Evolutionary conservation across 1,140 invertebrate species (phyloP), one percentile per base, ranked within the genome.

Genomic region (Schlechtendalia chinensis): DNA sequence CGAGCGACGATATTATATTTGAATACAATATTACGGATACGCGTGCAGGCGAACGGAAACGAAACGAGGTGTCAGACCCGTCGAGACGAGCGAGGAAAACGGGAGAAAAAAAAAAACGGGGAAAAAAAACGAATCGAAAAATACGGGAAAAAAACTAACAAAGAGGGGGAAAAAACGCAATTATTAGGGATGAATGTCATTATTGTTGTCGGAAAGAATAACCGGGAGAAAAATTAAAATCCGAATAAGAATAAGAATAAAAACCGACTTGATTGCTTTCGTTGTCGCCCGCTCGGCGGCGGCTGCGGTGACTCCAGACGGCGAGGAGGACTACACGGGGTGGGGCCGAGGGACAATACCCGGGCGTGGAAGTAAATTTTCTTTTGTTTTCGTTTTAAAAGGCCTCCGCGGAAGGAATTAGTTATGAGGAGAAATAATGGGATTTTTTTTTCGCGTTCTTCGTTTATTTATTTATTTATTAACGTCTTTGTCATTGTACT

Each of bases 401-500:
- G 72, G 72, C 54, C n/a, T n/a, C 72, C 54, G 22, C 72, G 72
- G 72, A 75, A 75, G 72, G 75, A 79, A 79, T 79, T 79, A 79
- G 75, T 79, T 79, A 79, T 79, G 75, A 79, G 58, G 39, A 59
- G 75, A 79, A 79, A 79, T 79, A 79, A 79, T 79, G 75, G 75
- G 75, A 79, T 79, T 79, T 79, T 79, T 59, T 58, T 50, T 12
- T 50, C n/a, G 19, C 16, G 14, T 54, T 19, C 19, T 54, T 54
- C 19, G 1, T 54, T 54, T 54, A 2, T 54, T 54, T 16, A 11
- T 67, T n/a, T 67, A n/a, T 67, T 75, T 56, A 53, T 72, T 72
- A 53, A 29, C 47, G 47, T 72, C 47, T 77, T 79, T 77, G 61
- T 63, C 58, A 61, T 63, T 79, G 56, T 63, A 27, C 58, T 79